These are phyloP conservation scores for Steinernema khuongi DNA, from an alignment of 1,140 invertebrate genomes.

Conservation along the genomic window DNA sequence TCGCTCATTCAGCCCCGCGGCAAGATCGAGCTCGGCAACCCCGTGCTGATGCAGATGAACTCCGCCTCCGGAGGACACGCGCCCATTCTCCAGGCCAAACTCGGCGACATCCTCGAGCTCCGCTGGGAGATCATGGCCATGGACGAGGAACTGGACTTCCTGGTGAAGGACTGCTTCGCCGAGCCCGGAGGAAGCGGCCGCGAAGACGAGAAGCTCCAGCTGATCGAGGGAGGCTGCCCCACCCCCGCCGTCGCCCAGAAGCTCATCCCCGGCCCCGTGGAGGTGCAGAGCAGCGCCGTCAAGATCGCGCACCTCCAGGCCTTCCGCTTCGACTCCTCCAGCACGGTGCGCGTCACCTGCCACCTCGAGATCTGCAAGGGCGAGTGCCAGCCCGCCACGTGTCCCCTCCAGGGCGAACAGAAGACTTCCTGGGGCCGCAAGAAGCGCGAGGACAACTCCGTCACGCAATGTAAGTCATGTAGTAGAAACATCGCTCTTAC, in stretches of 20 bases:
- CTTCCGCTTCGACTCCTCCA: slow-evolving; percentile 55
- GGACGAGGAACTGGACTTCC: slow-evolving; percentile 59
- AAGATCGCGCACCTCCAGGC: slow-evolving; percentile 57
- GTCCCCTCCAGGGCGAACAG: slow-evolving; percentile 43
- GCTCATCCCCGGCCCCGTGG: slow-evolving; percentile 54
- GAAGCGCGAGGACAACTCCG: slow-evolving; percentile 51
- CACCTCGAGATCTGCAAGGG: slow-evolving; percentile 57
- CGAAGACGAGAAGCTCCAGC: slow-evolving; percentile 47
- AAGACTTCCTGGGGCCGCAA: slow-evolving; percentile 56
- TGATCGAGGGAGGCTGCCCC: slow-evolving; percentile 54
- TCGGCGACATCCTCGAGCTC: slow-evolving; percentile 57
- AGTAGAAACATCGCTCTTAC: neutral
- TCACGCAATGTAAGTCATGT: slow-evolving; percentile 53
- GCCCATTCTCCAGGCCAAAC: slow-evolving; percentile 52
- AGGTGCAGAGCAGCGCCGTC: slow-evolving; percentile 45
- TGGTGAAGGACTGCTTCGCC: slow-evolving; percentile 53
- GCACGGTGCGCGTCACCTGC: slow-evolving; percentile 53
- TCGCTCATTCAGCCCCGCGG: slow-evolving; percentile 57
- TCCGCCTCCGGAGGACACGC: slow-evolving; percentile 40
- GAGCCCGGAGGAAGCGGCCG: slow-evolving; percentile 44
- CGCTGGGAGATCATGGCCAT: slow-evolving; percentile 59
- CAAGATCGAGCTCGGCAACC: slow-evolving; percentile 58
- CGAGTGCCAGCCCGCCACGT: slow-evolving; percentile 50
- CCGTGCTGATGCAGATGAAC: slow-evolving; percentile 57
- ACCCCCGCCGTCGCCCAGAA: slow-evolving; percentile 58